Percentiles rank a stretch among this genome's conserved stretches.
phyloP scores from a whole-genome alignment of 1,140 invertebrate species.

The Chionoecetes opilio region DNA sequence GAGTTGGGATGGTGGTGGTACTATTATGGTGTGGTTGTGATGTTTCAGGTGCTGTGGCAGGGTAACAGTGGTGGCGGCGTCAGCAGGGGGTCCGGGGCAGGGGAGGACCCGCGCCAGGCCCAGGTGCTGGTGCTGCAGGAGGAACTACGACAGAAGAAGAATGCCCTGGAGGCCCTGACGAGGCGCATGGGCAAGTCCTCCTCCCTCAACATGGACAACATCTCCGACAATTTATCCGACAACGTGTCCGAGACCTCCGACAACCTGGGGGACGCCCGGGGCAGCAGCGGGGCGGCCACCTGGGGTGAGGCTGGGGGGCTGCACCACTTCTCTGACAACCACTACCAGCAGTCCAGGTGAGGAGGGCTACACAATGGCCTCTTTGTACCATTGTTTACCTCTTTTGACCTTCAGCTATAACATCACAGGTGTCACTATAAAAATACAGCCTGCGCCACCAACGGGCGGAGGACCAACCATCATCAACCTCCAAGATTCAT shows the following conservation, averaged over 20 bases:
- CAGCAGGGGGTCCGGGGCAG: constrained; percentile 21
- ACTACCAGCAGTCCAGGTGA: constrained; percentile 69
- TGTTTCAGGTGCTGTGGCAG: constrained; percentile 68
- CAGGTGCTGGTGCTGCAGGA: constrained; percentile 74
- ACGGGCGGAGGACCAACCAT: too few relatives aligned
- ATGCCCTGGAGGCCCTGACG: constrained; percentile 76
- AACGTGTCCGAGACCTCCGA: constrained; percentile 45
- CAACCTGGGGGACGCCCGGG: constrained; percentile 19
- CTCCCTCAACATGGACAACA: constrained; percentile 78
- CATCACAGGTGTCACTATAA: too few relatives aligned
- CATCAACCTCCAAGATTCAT: too few relatives aligned
- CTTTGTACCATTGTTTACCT: not conserved
- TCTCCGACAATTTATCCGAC: constrained; percentile 77
- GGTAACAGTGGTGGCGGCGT: not conserved
- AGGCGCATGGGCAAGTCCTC: constrained; percentile 79
- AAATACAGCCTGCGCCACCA: too few relatives aligned
- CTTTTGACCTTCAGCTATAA: too few relatives aligned
- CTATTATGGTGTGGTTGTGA: not conserved
- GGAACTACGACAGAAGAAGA: constrained; percentile 77
- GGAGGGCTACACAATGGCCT: not conserved
- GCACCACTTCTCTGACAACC: constrained; percentile 73
- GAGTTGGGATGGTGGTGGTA: too few relatives aligned
- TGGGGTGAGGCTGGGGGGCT: constrained; percentile 47
- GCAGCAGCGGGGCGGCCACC: constrained; percentile 57
- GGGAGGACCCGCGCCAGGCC: constrained; percentile 66